Conservation (phyloP, 2,113 vertebrate species). For the Addax nasomaculatus region DNA sequence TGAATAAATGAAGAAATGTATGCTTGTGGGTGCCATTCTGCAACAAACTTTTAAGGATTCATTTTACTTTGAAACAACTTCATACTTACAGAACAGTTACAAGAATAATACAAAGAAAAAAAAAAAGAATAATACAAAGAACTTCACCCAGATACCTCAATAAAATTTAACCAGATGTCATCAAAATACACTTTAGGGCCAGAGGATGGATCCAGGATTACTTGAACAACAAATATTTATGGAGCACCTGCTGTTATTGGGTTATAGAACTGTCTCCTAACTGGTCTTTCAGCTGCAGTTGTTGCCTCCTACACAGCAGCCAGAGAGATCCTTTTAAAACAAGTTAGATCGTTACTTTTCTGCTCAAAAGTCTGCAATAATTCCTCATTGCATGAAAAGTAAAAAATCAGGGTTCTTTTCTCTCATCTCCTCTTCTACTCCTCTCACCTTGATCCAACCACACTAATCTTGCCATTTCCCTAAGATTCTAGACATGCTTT, state of each 20-base stretch:
- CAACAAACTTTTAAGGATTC: not conserved
- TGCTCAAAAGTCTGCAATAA: not conserved
- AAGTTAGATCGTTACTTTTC: not conserved
- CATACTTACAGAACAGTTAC: not conserved
- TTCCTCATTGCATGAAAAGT: not conserved
- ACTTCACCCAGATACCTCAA: not conserved
- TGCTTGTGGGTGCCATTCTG: not conserved
- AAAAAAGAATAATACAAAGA: not conserved
- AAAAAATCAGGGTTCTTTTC: not conserved
- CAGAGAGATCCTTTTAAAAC: not conserved
- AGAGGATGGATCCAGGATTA: not conserved
- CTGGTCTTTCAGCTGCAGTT: not conserved
- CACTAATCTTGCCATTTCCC: not conserved
- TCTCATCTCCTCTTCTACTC: not conserved
- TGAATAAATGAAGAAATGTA: not conserved
- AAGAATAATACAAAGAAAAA: not conserved
- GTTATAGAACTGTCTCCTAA: not conserved
- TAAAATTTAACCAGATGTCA: not conserved
- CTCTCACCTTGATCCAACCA: not conserved
- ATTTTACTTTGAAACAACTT: constrained; percentile 11
- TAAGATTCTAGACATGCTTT: not conserved
- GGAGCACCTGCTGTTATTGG: not conserved
- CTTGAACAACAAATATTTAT: not conserved
- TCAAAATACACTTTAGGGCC: not conserved
- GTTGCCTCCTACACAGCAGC: not conserved